Evolutionary conservation across 2,888 invertebrate genomes (phyloP), one percentile per base, ranked within the genome.

Genomic region (Tetheella fluctuosa): DNA sequence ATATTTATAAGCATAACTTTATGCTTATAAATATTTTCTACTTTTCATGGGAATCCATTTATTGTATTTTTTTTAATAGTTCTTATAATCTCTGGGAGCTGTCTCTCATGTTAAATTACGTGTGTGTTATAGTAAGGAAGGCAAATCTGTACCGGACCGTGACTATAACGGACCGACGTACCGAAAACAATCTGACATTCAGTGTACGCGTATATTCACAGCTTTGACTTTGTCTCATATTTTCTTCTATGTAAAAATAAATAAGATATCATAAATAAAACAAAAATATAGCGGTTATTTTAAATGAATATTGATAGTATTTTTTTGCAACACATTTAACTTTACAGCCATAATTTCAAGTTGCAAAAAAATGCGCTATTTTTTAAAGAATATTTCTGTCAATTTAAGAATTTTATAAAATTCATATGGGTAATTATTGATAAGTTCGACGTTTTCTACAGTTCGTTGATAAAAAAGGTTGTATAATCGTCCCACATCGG

Each of bases 401-500:
- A 39, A 39, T 39, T 39, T 39, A 39, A 17, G 10, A 42, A 37
- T 42, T 42, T 42, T 17, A 12, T 34, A 1, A 20, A 1, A 10
- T 20, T 1, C 10, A 48, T 20, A 20, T n/a, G n/a, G n/a, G n/a
- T n/a, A n/a, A n/a, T n/a, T n/a, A 48, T 48, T 48, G 48, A 10
- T 8, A 48, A 20, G 17, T n/a, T 48, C 20, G 48, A 48, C 10
- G 20, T 48, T 20, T 48, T 48, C 10, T 48, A 48, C 48, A 20
- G 48, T 48, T 20, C 8, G 17, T 48, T 20, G 30, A 12, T 37
- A 54, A 53, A 61, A 73, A 75, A 78, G 72, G 68, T 64, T 59
- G 59, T 55, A 67, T 62, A 71, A 78, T 77, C 77, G 77, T 65
- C 75, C 74, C 75, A 75, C 76, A 77, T 72, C 77, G 76, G 23